A percentile compares a stretch with the other conserved stretches of the same genome.
Conservation (phyloP, 2,113 vertebrate species). For the Probosciger aterrimus region DNA sequence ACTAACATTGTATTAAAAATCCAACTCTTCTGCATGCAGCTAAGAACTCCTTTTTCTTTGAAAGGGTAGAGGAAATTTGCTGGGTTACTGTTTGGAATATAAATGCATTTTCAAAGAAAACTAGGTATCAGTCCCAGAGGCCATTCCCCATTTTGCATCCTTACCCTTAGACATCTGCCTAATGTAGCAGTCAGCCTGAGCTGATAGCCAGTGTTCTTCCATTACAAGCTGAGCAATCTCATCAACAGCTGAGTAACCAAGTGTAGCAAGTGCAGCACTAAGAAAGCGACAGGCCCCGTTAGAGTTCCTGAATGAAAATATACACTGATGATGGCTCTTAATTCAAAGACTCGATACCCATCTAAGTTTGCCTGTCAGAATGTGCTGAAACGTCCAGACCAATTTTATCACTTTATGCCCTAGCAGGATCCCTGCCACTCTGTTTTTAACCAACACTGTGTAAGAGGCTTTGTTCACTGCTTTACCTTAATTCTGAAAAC, state of each 20-base stretch:
- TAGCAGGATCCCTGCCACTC: neutral
- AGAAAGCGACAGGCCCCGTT: neutral
- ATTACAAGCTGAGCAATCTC: neutral
- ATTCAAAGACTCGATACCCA: neutral
- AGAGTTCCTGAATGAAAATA: neutral
- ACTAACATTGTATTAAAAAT: neutral
- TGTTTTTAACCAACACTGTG: neutral
- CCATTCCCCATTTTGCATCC: neutral
- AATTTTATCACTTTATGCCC: neutral
- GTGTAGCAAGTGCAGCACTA: neutral
- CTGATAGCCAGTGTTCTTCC: neutral
- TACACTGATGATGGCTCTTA: neutral
- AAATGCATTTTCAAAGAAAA: slow-evolving; percentile 6
- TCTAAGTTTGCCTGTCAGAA: slow-evolving; percentile 1
- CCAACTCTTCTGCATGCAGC: neutral
- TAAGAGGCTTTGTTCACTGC: neutral
- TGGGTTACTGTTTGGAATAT: neutral
- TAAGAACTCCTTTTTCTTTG: neutral
- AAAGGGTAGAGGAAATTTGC: neutral
- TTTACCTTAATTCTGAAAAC: neutral
- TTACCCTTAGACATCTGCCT: neutral
- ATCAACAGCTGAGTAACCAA: neutral
- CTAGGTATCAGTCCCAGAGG: neutral
- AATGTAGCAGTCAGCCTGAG: neutral
- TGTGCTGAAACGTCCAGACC: neutral